These are phyloP conservation scores for Sebastes matsubarae DNA, from an alignment of 2,797 vertebrate species.

Conservation along the genomic window DNA sequence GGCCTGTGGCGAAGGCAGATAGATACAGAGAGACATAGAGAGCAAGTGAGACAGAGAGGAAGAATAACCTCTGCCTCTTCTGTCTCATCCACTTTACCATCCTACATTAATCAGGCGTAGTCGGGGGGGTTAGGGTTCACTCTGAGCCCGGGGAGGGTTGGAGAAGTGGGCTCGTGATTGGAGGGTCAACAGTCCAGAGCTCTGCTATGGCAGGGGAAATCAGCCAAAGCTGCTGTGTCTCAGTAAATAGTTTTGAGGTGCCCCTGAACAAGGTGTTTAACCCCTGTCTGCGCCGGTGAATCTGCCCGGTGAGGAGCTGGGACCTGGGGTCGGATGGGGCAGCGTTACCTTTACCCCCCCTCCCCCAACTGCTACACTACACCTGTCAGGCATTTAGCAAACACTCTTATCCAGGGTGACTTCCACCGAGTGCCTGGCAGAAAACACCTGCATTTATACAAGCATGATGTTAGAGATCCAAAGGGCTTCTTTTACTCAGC, in stretches of 20 bases:
- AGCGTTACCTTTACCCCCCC: neutral
- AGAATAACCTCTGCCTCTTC: slow-evolving; percentile 27
- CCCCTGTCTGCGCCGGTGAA: neutral
- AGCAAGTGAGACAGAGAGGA: slow-evolving; percentile 20
- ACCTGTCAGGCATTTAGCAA: slow-evolving; percentile 9
- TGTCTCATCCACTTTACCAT: slow-evolving; percentile 49
- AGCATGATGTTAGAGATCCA: neutral
- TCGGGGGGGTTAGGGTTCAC: neutral
- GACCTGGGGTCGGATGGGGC: neutral
- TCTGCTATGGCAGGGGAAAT: slow-evolving; percentile 9
- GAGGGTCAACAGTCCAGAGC: slow-evolving; percentile 38
- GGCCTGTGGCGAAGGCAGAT: slow-evolving; percentile 16
- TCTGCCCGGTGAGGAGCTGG: neutral
- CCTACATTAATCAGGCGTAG: slow-evolving; percentile 24
- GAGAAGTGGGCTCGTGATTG: slow-evolving; percentile 26
- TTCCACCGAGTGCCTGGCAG: neutral
- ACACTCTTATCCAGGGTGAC: neutral
- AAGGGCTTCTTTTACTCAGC: neutral
- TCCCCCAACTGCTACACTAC: neutral
- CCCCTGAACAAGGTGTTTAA: slow-evolving; percentile 42
- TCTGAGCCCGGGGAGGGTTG: neutral
- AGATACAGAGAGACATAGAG: slow-evolving; percentile 6
- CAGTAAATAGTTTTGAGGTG: slow-evolving; percentile 34
- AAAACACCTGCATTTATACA: neutral
- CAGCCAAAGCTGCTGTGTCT: slow-evolving; percentile 31